Base-by-base conservation (phyloP, 2,888 invertebrate species). In the Phragmatobia fuliginosa region DNA sequence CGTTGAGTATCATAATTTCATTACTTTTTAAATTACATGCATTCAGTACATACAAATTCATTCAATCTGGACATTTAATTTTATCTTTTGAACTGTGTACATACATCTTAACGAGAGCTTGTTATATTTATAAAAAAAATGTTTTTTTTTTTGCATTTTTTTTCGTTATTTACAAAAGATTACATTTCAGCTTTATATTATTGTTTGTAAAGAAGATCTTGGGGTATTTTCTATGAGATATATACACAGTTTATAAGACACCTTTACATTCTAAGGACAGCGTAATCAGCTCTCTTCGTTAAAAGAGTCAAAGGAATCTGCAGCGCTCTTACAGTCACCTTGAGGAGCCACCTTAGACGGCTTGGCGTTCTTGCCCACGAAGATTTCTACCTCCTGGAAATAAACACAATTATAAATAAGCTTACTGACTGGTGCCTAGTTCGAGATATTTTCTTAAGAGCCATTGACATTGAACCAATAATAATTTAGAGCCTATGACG, bases 301-400 rank as follows among this genome's bases (percentile, higher is more conserved):
- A 0, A 83, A 60, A 0, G 88, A 83, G 72, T 88, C 86, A 0
- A 85, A 81, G 0, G 88, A 87, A 0, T 78, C 79, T 7, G 76
- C 73, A 8, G 76, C 69, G 70, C 85, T 89, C 59, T 71, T 77
- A 75, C 91, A 91, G 75, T 94, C 94, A 0, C 94, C 94, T 52
- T 79, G 83, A 0, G 92, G 89, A 25, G 89, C 90, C 4, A 83
- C 83, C 38, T 88, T 90, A 0, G 89, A 82, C 0, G 92, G 87
- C 70, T 92, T 92, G 1, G 87, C 83, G 16, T 77, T 82, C 67
- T 90, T 93, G 56, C 94, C 93, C 4, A 95, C 94, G 81, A 93
- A 95, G 72, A 95, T 95, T 83, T 95, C 94, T 31, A 95, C 94
- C 79, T 94, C 94, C 94, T 95, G 91, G 2, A 85, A 86, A 45